These are phyloP conservation scores for Aleiodes leptofemur DNA, from an alignment of 2,888 invertebrate genomes.

Conservation along the genomic window DNA sequence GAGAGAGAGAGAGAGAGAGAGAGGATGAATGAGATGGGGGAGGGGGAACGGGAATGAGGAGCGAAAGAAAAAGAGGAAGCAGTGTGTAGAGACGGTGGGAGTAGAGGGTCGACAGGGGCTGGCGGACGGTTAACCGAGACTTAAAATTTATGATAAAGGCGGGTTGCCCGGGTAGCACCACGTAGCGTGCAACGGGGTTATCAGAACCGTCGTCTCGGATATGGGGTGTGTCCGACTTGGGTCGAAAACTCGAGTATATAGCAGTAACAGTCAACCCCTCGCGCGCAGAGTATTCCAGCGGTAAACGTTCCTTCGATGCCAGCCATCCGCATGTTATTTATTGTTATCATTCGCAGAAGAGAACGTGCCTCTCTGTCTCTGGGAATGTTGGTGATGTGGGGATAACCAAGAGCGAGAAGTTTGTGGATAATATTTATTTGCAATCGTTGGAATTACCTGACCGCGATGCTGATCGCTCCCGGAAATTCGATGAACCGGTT, in stretches of 20 bases:
- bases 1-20: not conserved
- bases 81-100: slow-evolving; percentile 9
- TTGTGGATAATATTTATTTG: not conserved
- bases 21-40: slow-evolving; percentile 6
- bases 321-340: slow-evolving; percentile 46
- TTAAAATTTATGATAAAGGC: slow-evolving; percentile 58
- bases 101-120: slow-evolving; percentile 45
- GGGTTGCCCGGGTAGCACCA: slow-evolving; percentile 50
- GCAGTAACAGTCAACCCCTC: slow-evolving; percentile 53
- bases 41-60: not conserved
- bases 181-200: slow-evolving; percentile 55
- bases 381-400: not conserved
- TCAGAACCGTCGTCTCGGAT: slow-evolving; percentile 55
- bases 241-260: slow-evolving; percentile 56
- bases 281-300: slow-evolving; percentile 37
- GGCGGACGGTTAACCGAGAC: slow-evolving; percentile 54
- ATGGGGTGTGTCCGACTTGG: slow-evolving; percentile 52
- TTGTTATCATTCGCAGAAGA: slow-evolving; percentile 45
- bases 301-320: slow-evolving; percentile 44
- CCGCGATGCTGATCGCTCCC: not conserved
- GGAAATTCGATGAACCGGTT: not conserved
- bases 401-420: too few relatives aligned
- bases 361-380: not conserved
- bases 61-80: slow-evolving; percentile 36
- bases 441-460: not conserved